phyloP scores from a whole-genome alignment of 2,113 vertebrate species.

The Myrmophylax atrothorax region DNA sequence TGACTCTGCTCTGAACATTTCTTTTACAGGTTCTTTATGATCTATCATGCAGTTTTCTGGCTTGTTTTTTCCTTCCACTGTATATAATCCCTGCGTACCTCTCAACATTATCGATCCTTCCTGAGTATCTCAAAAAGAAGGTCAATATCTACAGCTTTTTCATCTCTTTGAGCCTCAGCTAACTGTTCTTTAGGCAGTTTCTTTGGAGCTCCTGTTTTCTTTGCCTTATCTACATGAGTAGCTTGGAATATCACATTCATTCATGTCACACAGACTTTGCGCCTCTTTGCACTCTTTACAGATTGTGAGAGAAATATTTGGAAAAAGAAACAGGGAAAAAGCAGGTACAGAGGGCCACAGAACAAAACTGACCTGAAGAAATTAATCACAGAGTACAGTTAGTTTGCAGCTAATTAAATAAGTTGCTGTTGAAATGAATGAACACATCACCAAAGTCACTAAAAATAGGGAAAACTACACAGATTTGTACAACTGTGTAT shows the following conservation, averaged over 20 bases:
- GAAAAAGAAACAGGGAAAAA: not conserved
- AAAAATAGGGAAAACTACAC: not conserved
- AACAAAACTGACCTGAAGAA: not conserved
- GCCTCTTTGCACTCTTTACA: not conserved
- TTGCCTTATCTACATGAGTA: not conserved
- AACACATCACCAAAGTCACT: not conserved
- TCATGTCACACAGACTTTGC: not conserved
- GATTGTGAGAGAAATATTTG: not conserved
- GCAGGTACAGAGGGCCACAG: not conserved
- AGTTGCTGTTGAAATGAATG: not conserved
- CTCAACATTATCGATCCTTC: constrained; percentile 26
- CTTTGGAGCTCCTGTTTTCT: not conserved
- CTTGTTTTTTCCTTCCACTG: not conserved
- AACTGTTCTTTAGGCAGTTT: not conserved
- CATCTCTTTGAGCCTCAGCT: not conserved
- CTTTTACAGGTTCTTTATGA: not conserved
- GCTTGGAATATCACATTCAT: not conserved
- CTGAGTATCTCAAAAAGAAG: not conserved
- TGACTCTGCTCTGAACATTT: not conserved
- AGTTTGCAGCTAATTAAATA: not conserved
- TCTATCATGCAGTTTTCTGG: not conserved
- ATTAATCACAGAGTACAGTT: not conserved
- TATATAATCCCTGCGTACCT: not conserved
- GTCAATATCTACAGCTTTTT: constrained; percentile 7
- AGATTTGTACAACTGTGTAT: not conserved